A percentile compares a stretch with the other conserved stretches of the same genome.
phyloP scores from a whole-genome alignment of 64 coral and sea anemone genomes.

The Montipora foliosa region DNA sequence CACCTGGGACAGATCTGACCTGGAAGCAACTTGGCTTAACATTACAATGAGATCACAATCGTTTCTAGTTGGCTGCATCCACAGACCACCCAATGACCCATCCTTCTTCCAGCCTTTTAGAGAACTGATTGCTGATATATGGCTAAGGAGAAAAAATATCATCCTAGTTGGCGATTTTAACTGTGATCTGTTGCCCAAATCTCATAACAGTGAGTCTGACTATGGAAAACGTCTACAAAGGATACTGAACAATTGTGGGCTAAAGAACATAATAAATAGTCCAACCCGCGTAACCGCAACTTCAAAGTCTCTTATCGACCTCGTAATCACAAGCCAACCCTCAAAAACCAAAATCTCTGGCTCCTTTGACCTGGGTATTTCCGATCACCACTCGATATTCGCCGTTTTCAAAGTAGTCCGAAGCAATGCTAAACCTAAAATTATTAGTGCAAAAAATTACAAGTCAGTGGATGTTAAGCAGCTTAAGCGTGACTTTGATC shows the following conservation, averaged over 20 bases:
- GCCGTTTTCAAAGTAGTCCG: conserved; percentile 9
- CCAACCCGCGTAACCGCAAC: not conserved
- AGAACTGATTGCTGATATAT: not conserved
- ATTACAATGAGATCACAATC: not conserved
- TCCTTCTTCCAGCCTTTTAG: not conserved
- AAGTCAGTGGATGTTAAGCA: conserved; percentile 8
- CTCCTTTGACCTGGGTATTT: conserved; percentile 17
- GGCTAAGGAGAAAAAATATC: not conserved
- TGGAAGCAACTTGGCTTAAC: not conserved
- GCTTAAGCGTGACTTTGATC: conserved; percentile 5
- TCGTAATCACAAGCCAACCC: conserved; percentile 25
- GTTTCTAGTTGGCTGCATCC: not conserved
- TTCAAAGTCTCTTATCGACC: conserved; percentile 27
- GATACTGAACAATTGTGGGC: not conserved
- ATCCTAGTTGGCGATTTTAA: not conserved
- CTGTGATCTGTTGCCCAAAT: conserved; percentile 5
- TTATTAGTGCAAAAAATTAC: conserved; percentile 7
- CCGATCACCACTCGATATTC: conserved; percentile 33
- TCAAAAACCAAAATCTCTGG: conserved; percentile 6
- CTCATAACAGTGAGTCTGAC: conserved; percentile 26
- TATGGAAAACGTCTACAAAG: conserved; percentile 23
- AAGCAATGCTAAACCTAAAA: conserved; percentile 1
- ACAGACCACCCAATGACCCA: not conserved
- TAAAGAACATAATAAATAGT: conserved; percentile 5
- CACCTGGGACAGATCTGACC: conserved; percentile 12